Conservation (phyloP, 2,888 invertebrate species). For the Monoplex corrugatus region DNA sequence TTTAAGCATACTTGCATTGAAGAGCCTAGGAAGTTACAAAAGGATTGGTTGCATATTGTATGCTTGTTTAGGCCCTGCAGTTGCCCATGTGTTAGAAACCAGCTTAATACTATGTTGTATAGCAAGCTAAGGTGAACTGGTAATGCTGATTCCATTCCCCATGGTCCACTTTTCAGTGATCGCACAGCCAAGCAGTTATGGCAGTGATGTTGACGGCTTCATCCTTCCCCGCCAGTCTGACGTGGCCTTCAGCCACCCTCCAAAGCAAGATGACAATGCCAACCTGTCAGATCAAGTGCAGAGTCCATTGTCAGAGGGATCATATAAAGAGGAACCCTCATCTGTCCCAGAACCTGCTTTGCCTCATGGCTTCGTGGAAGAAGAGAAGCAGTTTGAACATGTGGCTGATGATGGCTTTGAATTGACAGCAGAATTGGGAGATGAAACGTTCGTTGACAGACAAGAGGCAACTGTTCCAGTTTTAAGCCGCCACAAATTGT, state of each 20-base stretch:
- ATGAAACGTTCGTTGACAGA: slow-evolving; percentile 52
- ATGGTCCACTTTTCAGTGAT: slow-evolving; percentile 50
- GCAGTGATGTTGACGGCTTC: slow-evolving; percentile 30
- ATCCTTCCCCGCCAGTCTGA: slow-evolving; percentile 28
- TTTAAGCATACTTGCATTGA: too few relatives aligned
- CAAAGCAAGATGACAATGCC: slow-evolving; percentile 16
- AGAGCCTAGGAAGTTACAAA: too few relatives aligned
- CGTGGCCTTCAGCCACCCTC: slow-evolving; percentile 14
- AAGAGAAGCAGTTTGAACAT: slow-evolving; percentile 50
- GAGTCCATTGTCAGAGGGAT: slow-evolving; percentile 60
- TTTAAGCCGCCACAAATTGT: not conserved
- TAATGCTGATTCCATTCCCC: slow-evolving; percentile 35
- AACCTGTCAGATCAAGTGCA: slow-evolving; percentile 51
- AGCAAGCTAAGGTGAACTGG: not conserved
- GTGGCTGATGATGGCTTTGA: slow-evolving; percentile 43
- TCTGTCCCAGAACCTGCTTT: slow-evolving; percentile 63
- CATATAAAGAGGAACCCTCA: slow-evolving; percentile 62
- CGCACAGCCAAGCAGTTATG: slow-evolving; percentile 14
- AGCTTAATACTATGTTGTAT: not conserved
- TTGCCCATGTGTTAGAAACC: not conserved
- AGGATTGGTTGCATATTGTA: too few relatives aligned
- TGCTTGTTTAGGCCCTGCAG: too few relatives aligned
- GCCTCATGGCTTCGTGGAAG: slow-evolving; percentile 58
- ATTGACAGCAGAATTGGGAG: slow-evolving; percentile 40
- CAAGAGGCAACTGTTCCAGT: slow-evolving; percentile 50